Base-by-base conservation (phyloP, 2,113 vertebrate species). In the Carassius gibelio region DNA sequence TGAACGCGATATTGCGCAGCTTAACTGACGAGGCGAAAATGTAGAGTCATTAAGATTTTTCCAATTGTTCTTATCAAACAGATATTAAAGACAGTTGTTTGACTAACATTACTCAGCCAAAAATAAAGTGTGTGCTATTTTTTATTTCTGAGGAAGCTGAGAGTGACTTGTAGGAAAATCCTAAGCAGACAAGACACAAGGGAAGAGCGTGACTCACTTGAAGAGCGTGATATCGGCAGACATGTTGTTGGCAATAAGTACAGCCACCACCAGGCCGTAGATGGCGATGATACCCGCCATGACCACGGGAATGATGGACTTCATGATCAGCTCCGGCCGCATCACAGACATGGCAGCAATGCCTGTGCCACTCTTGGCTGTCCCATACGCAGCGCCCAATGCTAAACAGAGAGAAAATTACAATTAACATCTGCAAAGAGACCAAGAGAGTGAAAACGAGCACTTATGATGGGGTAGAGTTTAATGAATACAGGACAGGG, bases 281-380 rank as follows among this genome's bases (percentile, higher is more conserved):
- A 99, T 99, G 85, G 98, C 97, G 76, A 99, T 99, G 93, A 99
- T 99, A 86, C 98, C 98, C 0, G 98, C 98, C 98, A 99, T 99
- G 93, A 99, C 98, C 87, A 99, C 98, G 0, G 98, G 98, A 91
- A 99, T 99, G 95, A 99, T 99, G 83, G 98, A 99, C 94, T 98
- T 99, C 98, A 99, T 99, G 94, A 99, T 99, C 92, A 98, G 94
- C 93, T 99, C 98, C 72, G 98, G 98, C 93, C 98, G 93, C 98
- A 99, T 99, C 92, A 99, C 98, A 0, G 98, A 99, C 98, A 99
- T 99, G 90, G 98, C 98, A 7, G 98, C 98, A 6, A 99, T 99
- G 75, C 98, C 98, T 0, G 98, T 99, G 86, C 98, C 98, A 8
- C 98, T 99, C 94, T 99, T 99, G 8, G 98, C 98, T 0, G 98